Conservation (phyloP, 2,797 vertebrate species). For the Setipinna tenuifilis region DNA sequence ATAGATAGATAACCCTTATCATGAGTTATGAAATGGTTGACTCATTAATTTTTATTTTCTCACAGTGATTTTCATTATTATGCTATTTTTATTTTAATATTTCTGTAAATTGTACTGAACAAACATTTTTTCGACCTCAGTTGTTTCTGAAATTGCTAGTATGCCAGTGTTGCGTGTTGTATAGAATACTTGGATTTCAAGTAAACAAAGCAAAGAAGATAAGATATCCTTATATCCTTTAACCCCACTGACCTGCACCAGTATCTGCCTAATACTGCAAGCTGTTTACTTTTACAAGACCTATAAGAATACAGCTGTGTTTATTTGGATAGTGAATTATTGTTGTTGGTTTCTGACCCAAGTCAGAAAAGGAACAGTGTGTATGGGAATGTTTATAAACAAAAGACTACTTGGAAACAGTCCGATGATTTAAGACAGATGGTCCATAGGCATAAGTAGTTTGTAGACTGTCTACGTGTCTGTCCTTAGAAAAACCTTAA, state of each 20-base stretch:
- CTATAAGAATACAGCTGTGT: background rate
- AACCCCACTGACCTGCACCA: background rate
- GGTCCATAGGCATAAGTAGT: background rate
- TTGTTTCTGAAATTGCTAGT: no score
- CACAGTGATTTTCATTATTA: background rate
- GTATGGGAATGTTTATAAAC: constrained; percentile 1
- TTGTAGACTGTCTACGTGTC: background rate
- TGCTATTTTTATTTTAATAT: no score
- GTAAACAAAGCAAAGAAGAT: background rate
- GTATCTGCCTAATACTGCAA: background rate
- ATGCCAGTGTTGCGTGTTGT: no score
- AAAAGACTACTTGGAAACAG: background rate
- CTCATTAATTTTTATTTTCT: background rate
- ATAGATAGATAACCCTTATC: background rate
- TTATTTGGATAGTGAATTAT: constrained; percentile 10
- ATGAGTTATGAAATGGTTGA: no score
- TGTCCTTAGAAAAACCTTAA: constrained; percentile 33
- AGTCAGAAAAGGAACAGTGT: background rate
- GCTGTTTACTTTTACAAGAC: background rate
- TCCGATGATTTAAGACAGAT: background rate
- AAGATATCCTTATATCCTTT: background rate
- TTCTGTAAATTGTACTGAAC: no score
- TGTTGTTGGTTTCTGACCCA: background rate
- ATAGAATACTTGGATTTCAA: background rate
- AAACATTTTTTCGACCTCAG: no score